Conservation (phyloP, 2,113 vertebrate species). For the Suricata suricatta region DNA sequence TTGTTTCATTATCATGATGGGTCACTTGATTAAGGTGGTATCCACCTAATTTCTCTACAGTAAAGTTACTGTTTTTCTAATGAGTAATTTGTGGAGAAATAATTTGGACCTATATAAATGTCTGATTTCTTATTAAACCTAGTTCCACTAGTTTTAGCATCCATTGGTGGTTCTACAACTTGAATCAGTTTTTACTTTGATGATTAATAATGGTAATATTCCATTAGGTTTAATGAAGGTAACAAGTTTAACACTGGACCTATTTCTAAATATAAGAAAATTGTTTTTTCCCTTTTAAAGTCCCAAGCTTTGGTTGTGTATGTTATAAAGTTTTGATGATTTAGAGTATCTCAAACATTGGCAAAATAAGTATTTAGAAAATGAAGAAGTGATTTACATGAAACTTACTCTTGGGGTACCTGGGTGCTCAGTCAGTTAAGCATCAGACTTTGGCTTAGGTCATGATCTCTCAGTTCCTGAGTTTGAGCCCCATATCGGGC, state of each 20-base stretch:
- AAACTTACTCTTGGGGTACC: not conserved
- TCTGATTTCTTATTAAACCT: not conserved
- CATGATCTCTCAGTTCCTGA: no score
- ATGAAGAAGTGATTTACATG: not conserved
- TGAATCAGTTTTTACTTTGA: constrained; percentile 1
- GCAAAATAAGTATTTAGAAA: constrained; percentile 14
- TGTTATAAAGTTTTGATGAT: not conserved
- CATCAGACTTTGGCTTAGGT: no score
- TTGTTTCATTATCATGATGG: not conserved
- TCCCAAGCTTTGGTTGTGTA: not conserved
- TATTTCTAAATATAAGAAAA: not conserved
- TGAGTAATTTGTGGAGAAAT: not conserved
- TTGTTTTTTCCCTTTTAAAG: not conserved
- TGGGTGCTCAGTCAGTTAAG: no score
- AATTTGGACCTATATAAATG: not conserved
- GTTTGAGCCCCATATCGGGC: no score
- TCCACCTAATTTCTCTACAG: not conserved
- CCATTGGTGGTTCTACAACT: not conserved
- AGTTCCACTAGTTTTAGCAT: not conserved
- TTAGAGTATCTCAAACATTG: not conserved
- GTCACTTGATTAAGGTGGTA: not conserved
- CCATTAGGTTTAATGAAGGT: not conserved
- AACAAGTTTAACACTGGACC: not conserved
- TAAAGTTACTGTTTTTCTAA: not conserved
- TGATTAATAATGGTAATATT: constrained; percentile 26